These are phyloP conservation scores for Anableps anableps DNA, from an alignment of 2,797 vertebrate genomes.

Conservation along the genomic window DNA sequence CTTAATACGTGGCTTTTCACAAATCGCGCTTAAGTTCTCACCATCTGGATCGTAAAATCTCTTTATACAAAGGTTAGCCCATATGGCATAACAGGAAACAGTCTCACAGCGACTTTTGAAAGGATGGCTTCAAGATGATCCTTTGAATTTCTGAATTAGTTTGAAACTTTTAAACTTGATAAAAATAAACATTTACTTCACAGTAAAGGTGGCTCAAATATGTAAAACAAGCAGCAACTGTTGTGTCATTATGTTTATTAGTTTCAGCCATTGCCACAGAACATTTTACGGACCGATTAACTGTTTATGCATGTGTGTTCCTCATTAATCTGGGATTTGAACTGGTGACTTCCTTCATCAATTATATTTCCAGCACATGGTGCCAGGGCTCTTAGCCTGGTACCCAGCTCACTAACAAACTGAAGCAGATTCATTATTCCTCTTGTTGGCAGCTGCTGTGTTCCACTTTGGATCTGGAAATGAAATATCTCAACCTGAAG, in stretches of 20 bases:
- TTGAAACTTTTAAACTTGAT: background rate
- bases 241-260: background rate
- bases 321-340: slow-evolving; percentile 65
- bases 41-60: too few species aligned
- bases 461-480: slow-evolving; percentile 59
- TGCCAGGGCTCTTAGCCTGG: slow-evolving; percentile 55
- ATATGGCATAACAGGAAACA: too few species aligned
- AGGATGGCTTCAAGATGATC: background rate
- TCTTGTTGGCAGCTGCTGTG: slow-evolving; percentile 43
- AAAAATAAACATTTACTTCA: background rate
- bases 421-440: slow-evolving; percentile 45
- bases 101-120: background rate
- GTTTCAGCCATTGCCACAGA: slow-evolving; percentile 16
- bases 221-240: background rate
- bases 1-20: too few species aligned
- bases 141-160: background rate
- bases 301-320: slow-evolving; percentile 39
- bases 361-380: slow-evolving; percentile 52
- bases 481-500: slow-evolving; percentile 53
- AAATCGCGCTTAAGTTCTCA: too few species aligned
- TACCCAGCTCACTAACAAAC: slow-evolving; percentile 61
- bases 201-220: background rate
- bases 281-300: slow-evolving; percentile 9
- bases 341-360: slow-evolving; percentile 50
- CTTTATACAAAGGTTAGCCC: too few species aligned